phyloP scores from a whole-genome alignment of 2,888 invertebrate genomes.

The Drosophila gaucha region DNA sequence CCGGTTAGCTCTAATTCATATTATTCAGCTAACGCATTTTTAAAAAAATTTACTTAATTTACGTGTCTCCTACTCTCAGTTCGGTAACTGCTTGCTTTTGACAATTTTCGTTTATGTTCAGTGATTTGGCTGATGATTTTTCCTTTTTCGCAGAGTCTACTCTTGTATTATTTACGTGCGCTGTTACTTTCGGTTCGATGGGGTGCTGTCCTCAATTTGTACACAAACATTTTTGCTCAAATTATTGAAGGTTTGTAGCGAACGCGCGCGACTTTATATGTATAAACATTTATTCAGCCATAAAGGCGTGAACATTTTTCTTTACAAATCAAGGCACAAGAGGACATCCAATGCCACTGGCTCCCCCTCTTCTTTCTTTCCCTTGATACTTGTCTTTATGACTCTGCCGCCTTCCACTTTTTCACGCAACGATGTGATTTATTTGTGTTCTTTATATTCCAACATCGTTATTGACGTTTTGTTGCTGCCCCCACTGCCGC shows the following conservation, averaged over 20 bases:
- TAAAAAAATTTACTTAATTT: slow-evolving; percentile 56
- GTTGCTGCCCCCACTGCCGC: slow-evolving; percentile 16
- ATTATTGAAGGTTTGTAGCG: slow-evolving; percentile 36
- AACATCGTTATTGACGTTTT: slow-evolving; percentile 59
- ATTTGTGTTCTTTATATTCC: slow-evolving; percentile 70
- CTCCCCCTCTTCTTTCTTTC: not conserved
- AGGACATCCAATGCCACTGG: slow-evolving; percentile 6
- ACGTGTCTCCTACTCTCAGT: slow-evolving; percentile 31
- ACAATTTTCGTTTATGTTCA: slow-evolving; percentile 54
- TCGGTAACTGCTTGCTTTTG: slow-evolving; percentile 17
- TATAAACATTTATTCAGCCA: slow-evolving; percentile 74
- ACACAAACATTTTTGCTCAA: slow-evolving; percentile 48
- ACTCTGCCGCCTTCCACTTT: slow-evolving; percentile 57
- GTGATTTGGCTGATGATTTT: slow-evolving; percentile 67
- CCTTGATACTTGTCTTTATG: slow-evolving; percentile 58
- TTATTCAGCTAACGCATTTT: not conserved
- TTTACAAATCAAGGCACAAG: slow-evolving; percentile 40
- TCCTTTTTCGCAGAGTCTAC: slow-evolving; percentile 36
- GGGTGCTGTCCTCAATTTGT: slow-evolving; percentile 36
- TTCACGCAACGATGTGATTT: slow-evolving; percentile 66
- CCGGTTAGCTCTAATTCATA: slow-evolving; percentile 16
- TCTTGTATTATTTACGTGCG: slow-evolving; percentile 18
- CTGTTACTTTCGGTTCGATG: slow-evolving; percentile 14
- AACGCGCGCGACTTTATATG: slow-evolving; percentile 37
- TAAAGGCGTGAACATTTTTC: slow-evolving; percentile 70